Conservation (phyloP, 2,888 invertebrate species). For the Odontothrips loti region DNA sequence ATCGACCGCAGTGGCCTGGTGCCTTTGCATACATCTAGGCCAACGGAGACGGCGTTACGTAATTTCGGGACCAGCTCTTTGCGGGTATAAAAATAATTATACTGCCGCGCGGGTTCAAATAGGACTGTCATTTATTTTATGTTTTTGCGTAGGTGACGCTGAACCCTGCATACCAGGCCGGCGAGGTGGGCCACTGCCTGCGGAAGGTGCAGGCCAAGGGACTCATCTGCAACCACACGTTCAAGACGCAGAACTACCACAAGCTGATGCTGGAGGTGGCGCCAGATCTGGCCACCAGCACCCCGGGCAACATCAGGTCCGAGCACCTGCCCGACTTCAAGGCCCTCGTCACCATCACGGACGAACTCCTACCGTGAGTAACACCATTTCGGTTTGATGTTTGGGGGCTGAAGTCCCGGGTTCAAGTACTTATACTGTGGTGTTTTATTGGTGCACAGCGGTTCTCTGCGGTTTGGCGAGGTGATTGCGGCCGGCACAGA, state of each 20-base stretch:
- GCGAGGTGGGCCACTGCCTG: constrained; percentile 67
- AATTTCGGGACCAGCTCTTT: too few species aligned
- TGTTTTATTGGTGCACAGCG: constrained; percentile 3
- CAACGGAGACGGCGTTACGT: too few species aligned
- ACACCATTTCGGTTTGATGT: too few species aligned
- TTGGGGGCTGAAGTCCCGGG: too few species aligned
- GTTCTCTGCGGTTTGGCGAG: not conserved
- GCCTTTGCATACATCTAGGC: too few species aligned
- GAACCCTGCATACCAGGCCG: constrained; percentile 67
- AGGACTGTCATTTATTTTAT: not conserved
- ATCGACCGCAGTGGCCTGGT: too few species aligned
- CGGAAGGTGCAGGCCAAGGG: constrained; percentile 66
- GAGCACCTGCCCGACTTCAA: constrained; percentile 52
- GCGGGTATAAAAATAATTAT: too few species aligned
- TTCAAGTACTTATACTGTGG: too few species aligned
- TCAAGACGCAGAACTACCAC: constrained; percentile 64
- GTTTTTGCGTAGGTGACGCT: constrained; percentile 57
- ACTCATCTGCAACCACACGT: constrained; percentile 59
- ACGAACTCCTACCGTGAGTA: constrained; percentile 54
- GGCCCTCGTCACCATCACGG: constrained; percentile 56
- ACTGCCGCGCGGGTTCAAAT: not conserved
- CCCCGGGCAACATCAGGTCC: constrained; percentile 51
- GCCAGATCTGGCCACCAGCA: constrained; percentile 54
- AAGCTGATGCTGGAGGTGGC: constrained; percentile 56
- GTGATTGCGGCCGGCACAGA: not conserved